Percentiles rank a stretch among this genome's conserved stretches.
phyloP scores from a whole-genome alignment of 2,888 invertebrate species.

The Onthophagus sagittarius region DNA sequence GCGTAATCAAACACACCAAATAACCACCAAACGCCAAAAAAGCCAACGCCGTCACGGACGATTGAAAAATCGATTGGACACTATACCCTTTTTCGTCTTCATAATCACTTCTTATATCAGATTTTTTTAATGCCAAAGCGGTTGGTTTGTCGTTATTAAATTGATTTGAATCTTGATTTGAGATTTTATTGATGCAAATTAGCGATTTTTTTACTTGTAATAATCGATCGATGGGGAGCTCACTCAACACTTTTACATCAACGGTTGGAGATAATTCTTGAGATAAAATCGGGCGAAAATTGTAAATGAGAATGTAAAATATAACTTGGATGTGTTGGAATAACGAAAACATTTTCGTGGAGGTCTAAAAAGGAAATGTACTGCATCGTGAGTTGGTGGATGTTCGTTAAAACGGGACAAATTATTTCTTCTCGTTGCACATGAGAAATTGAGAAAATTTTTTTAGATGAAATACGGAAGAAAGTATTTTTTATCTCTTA shows the following conservation, averaged over 20 bases:
- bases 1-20: slow-evolving; percentile 70
- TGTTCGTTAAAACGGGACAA: not conserved
- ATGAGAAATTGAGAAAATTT: not conserved
- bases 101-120: slow-evolving; percentile 37
- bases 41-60: slow-evolving; percentile 73
- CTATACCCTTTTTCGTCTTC: slow-evolving; percentile 43
- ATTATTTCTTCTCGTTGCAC: not conserved
- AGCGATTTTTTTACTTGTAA: slow-evolving; percentile 58
- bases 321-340: not conserved
- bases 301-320: not conserved
- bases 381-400: not conserved
- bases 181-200: not conserved
- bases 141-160: slow-evolving; percentile 28
- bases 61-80: slow-evolving; percentile 69
- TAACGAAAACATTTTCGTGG: not conserved
- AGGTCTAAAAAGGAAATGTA: not conserved
- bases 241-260: slow-evolving; percentile 57
- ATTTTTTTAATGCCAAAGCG: slow-evolving; percentile 36
- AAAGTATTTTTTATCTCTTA: no score
- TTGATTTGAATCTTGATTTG: not conserved
- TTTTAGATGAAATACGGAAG: no score
- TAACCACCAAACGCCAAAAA: slow-evolving; percentile 85
- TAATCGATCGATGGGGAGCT: slow-evolving; percentile 65
- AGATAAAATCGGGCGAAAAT: not conserved
- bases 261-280: slow-evolving; percentile 39